Evolutionary conservation across 1,140 invertebrate species (phyloP), one percentile per base, ranked within the genome.

Genomic region (Mylabris phalerata): DNA sequence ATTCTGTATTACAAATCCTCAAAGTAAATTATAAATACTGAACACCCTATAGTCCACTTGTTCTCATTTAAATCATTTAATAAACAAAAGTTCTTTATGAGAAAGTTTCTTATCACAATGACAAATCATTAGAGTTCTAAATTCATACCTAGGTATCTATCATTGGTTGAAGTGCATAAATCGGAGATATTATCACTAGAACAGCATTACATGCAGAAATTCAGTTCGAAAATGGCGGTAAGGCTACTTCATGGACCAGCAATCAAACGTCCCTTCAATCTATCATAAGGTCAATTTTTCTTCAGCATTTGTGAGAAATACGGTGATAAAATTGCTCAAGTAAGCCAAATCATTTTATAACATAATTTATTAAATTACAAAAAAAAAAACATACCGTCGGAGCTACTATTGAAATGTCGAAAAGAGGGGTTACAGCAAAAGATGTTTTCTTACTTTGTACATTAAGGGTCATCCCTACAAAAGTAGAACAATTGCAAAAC

Each of bases 291-390:
- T 19, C 10, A 52, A 10, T 52, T 52, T 19, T 52, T 52, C 24
- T 52, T 45, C 13, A 27, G 42, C 2, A 11, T 9, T 25, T 41
- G 24, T 0, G 41, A 57, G 58, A 54, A 45, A 10, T 56, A 61
- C 41, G 51, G 48, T 11, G 32, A 57, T 52, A 52, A 47, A 25
- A 41, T 60, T 19, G 52, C 57, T 9, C 64, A 66, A 55, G 64
- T 66, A 61, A 46, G 10, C 42, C 19, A 19, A 19, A 19, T 19
- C 1, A 2, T 19, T 19, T 2, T 1, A 19, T 19, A 19, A 2
- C 19, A 19, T 2, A 52, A 11, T 41, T 44, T 41, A 49, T 42
- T 27, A 11, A 25, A 7, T 25, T 25, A 24, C 49, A 45, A 48
- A 56, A 9, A 10, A n/a, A 40, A 27, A 6, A 26, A 32, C 7